These are phyloP conservation scores for Pseudomyrmex dendroicus DNA, from an alignment of 1,140 invertebrate genomes.

Conservation along the genomic window DNA sequence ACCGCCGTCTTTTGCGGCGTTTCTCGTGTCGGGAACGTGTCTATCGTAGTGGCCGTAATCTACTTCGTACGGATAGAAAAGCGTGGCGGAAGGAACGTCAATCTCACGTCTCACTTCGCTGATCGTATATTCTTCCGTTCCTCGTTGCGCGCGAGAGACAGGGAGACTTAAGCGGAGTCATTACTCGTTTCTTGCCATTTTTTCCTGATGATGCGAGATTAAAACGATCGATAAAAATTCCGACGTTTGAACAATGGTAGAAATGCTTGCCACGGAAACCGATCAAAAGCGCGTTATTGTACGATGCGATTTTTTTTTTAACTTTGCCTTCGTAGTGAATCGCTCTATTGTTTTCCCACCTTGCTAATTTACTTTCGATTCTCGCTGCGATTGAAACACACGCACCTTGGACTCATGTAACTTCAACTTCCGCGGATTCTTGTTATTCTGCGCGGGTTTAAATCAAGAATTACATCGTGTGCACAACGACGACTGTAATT, in stretches of 20 bases:
- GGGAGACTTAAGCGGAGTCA: neutral
- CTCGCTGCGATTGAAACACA: neutral
- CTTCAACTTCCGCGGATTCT: neutral
- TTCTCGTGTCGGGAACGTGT: constrained; percentile 47
- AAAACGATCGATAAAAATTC: constrained; percentile 39
- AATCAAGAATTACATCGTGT: too few relatives aligned
- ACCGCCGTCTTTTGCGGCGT: constrained; percentile 23
- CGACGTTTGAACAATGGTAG: constrained; percentile 27
- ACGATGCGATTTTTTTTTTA: constrained; percentile 8
- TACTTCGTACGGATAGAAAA: constrained; percentile 51
- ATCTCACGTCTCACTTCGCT: constrained; percentile 44
- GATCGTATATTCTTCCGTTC: constrained; percentile 18
- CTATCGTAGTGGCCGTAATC: constrained; percentile 58
- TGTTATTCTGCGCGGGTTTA: neutral
- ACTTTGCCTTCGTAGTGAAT: neutral
- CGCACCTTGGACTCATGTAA: neutral
- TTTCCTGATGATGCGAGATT: constrained; percentile 1
- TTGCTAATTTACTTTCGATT: neutral
- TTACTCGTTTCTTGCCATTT: constrained; percentile 19
- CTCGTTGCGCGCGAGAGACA: constrained; percentile 2
- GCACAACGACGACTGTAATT: too few relatives aligned
- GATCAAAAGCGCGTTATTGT: constrained; percentile 27
- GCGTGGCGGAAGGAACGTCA: constrained; percentile 16
- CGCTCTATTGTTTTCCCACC: neutral
- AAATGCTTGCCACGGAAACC: constrained; percentile 15